phyloP scores from a whole-genome alignment of 2,888 invertebrate genomes.

The Adelognathus sp. region DNA sequence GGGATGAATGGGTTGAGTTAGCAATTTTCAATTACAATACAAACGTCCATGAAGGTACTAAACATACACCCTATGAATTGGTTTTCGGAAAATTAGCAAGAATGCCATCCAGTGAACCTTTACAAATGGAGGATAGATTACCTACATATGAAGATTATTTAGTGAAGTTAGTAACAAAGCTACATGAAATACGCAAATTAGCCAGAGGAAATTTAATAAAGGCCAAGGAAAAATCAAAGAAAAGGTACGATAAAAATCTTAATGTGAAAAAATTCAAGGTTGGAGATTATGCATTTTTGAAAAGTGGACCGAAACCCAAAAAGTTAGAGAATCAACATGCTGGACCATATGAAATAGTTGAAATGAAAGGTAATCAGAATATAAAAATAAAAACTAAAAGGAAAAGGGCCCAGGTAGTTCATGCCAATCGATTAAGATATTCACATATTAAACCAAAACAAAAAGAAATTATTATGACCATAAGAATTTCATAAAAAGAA shows the following conservation, averaged over 20 bases:
- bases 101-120: neutral
- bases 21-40: no score
- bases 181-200: no score
- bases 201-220: constrained; percentile 30
- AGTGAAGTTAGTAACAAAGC: no score
- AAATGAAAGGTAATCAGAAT: constrained; percentile 1
- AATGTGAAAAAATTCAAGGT: constrained; percentile 5
- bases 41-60: no score
- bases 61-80: no score
- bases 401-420: neutral
- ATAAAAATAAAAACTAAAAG: constrained; percentile 3
- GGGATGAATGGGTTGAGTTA: no score
- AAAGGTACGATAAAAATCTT: constrained; percentile 34
- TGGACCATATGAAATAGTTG: constrained; percentile 42
- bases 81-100: no score
- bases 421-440: neutral
- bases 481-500: no score
- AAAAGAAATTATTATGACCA: no score
- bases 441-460: no score
- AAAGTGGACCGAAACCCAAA: constrained; percentile 35
- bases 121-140: neutral
- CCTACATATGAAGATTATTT: no score
- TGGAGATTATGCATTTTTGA: constrained; percentile 37
- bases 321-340: constrained; percentile 42
- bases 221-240: constrained; percentile 42